Percentiles rank a stretch among this genome's conserved stretches.
Evolutionary conservation across 1,140 invertebrate genomes (phyloP).

Genomic region (Sarcophaga peregrina): DNA sequence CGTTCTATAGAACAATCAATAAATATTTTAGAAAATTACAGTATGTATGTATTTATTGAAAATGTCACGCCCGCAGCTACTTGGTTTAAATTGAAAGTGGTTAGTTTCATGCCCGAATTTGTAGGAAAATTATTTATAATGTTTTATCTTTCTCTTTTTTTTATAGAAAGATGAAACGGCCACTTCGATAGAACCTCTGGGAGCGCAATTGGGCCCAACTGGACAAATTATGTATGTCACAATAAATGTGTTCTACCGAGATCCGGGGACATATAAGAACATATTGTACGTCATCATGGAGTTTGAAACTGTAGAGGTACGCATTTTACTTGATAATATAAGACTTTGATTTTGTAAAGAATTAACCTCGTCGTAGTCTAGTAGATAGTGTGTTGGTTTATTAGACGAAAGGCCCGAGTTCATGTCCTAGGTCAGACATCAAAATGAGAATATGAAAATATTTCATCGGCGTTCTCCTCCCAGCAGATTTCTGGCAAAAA

Average conservation of each 20-base stretch:
- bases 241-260: conserved; percentile 51
- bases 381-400: no score
- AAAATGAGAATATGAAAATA: no score
- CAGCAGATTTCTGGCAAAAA: no score
- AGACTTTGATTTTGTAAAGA: no score
- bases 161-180: conserved; percentile 17
- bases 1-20: conserved; percentile 46
- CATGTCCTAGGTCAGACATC: no score
- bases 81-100: conserved; percentile 52
- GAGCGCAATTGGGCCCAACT: conserved; percentile 49
- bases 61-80: conserved; percentile 57
- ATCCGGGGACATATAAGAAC: conserved; percentile 59
- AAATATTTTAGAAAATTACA: conserved; percentile 49
- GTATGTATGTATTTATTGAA: conserved; percentile 57
- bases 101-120: conserved; percentile 43
- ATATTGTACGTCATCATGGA: conserved; percentile 52
- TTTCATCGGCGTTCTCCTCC: no score
- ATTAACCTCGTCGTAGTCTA: no score
- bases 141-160: background rate
- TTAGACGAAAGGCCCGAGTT: no score
- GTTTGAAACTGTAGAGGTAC: conserved; percentile 30
- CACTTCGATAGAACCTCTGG: conserved; percentile 47
- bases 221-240: conserved; percentile 60
- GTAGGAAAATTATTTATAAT: background rate
- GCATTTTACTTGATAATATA: background rate